These are phyloP conservation scores for Aphelenchoides avenae DNA, from an alignment of 1,140 invertebrate genomes.

Conservation along the genomic window DNA sequence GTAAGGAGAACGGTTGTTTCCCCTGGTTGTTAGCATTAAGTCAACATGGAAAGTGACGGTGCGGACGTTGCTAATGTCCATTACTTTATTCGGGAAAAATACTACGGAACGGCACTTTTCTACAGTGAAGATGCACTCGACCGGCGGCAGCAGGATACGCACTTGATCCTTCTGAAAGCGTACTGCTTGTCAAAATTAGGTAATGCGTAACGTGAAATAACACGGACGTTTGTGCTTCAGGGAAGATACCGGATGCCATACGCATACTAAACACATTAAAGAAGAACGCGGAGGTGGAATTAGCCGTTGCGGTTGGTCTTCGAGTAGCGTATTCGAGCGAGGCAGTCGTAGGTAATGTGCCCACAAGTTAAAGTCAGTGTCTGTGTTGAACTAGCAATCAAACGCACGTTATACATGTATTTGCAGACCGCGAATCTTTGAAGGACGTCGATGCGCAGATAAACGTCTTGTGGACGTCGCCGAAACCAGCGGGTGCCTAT, in stretches of 20 bases:
- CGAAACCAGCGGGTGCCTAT: slow-evolving; percentile 18
- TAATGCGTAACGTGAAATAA: background rate
- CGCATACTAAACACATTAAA: slow-evolving; percentile 20
- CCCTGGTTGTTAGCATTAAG: no score
- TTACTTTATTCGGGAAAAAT: slow-evolving; percentile 23
- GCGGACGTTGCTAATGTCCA: no score
- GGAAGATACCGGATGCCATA: slow-evolving; percentile 39
- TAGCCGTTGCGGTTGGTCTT: slow-evolving; percentile 30
- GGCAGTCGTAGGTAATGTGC: slow-evolving; percentile 28
- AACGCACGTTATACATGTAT: background rate
- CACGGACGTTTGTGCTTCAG: slow-evolving; percentile 13
- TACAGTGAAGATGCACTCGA: background rate
- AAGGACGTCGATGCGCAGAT: slow-evolving; percentile 33
- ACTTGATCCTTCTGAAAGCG: slow-evolving; percentile 26
- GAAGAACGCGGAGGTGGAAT: slow-evolving; percentile 19
- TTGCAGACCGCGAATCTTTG: slow-evolving; percentile 36
- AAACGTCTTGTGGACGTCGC: slow-evolving; percentile 22
- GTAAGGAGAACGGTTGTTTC: no score
- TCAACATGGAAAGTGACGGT: no score
- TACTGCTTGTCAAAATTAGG: slow-evolving; percentile 31
- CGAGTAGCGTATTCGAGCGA: slow-evolving; percentile 42
- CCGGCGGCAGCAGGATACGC: slow-evolving; percentile 9
- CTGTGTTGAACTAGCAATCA: background rate
- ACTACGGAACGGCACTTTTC: slow-evolving; percentile 21
- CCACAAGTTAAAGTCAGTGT: slow-evolving; percentile 2